Evolutionary conservation across 2,113 vertebrate species (phyloP).

Genomic region (Hemiscyllium ocellatum): DNA sequence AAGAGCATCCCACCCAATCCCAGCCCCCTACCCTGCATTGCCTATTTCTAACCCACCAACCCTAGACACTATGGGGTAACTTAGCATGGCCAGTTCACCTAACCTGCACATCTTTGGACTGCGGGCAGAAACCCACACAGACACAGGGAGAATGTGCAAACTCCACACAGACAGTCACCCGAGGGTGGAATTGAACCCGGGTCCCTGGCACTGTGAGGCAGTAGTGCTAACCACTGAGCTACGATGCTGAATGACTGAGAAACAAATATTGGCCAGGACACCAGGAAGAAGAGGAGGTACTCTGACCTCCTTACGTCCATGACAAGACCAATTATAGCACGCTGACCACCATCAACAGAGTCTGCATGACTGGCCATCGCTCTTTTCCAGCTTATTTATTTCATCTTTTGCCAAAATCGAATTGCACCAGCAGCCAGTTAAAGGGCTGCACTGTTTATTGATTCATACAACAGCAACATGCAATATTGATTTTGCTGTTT

Average conservation of each 20-base stretch:
- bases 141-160: too few relatives aligned
- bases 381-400: background rate
- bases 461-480: background rate
- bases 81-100: too few relatives aligned
- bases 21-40: too few relatives aligned
- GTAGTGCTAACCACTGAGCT: too few relatives aligned
- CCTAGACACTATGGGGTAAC: too few relatives aligned
- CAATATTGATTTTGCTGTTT: conserved; percentile 18
- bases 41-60: too few relatives aligned
- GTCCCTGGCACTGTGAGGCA: too few relatives aligned
- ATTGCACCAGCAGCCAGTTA: background rate
- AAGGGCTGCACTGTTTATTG: background rate
- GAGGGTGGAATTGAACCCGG: too few relatives aligned
- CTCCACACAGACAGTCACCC: too few relatives aligned
- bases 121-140: too few relatives aligned
- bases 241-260: background rate
- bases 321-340: background rate
- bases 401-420: background rate
- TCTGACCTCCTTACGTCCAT: background rate
- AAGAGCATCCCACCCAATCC: too few relatives aligned
- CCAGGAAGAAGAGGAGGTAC: background rate
- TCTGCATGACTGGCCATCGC: background rate
- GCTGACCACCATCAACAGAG: background rate
- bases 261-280: background rate
- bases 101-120: too few relatives aligned